These are phyloP conservation scores for Anagrus nilaparvatae DNA, from an alignment of 1,140 invertebrate species.

Conservation along the genomic window DNA sequence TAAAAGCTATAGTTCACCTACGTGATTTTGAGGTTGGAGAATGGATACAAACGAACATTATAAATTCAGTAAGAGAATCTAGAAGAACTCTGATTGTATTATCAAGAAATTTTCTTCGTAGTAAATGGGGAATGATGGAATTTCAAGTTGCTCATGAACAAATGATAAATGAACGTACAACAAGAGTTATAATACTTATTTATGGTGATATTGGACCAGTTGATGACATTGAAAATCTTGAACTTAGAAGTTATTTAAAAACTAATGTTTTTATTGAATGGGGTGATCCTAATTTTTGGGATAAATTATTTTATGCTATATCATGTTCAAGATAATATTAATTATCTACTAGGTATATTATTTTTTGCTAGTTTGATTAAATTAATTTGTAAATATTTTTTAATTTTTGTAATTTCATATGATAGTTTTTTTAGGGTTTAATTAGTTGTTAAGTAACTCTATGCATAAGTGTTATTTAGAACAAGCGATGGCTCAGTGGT, in stretches of 20 bases:
- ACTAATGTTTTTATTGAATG: slow-evolving; percentile 81
- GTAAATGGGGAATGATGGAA: slow-evolving; percentile 79
- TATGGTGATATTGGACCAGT: slow-evolving; percentile 60
- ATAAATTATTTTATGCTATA: slow-evolving; percentile 67
- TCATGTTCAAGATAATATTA: too few species aligned
- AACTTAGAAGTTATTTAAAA: slow-evolving; percentile 66
- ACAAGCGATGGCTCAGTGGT: too few species aligned
- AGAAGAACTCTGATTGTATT: slow-evolving; percentile 72
- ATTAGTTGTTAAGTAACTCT: too few species aligned
- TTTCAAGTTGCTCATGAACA: slow-evolving; percentile 68
- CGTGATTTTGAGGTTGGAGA: slow-evolving; percentile 74
- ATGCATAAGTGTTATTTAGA: too few species aligned
- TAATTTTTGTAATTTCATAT: too few species aligned
- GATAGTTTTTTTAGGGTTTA: too few species aligned
- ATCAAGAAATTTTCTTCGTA: slow-evolving; percentile 70
- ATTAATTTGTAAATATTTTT: too few species aligned
- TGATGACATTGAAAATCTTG: slow-evolving; percentile 57
- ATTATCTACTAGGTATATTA: too few species aligned
- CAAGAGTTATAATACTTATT: slow-evolving; percentile 66
- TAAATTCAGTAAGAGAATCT: slow-evolving; percentile 70
- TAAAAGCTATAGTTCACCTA: slow-evolving; percentile 66
- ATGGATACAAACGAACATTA: too few species aligned
- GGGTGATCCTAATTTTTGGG: slow-evolving; percentile 79
- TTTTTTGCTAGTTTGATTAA: too few species aligned
- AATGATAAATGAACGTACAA: slow-evolving; percentile 60